These are phyloP conservation scores for Cecidostiba fungosa DNA, from an alignment of 2,888 invertebrate species.

Conservation along the genomic window DNA sequence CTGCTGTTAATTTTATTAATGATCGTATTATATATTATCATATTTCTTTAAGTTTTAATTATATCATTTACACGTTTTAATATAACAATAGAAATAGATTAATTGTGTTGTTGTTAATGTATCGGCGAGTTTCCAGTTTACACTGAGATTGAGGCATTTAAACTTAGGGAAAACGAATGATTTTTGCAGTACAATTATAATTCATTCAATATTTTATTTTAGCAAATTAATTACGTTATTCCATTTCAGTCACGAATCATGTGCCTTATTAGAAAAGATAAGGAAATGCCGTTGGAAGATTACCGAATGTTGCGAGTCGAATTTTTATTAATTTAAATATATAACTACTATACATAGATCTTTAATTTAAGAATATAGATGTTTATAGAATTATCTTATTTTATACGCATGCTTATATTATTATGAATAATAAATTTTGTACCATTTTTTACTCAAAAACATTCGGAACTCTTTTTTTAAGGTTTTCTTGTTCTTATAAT, in stretches of 20 bases:
- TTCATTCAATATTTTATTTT: constrained; percentile 41
- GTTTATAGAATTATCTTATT: not conserved
- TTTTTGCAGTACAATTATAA: constrained; percentile 35
- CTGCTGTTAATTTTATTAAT: constrained; percentile 48
- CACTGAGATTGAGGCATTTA: constrained; percentile 54
- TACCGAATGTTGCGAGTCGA: constrained; percentile 56
- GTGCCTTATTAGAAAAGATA: constrained; percentile 68
- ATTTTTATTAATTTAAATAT: constrained; percentile 32
- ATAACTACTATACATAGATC: not conserved
- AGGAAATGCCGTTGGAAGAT: constrained; percentile 61
- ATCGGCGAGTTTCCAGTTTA: constrained; percentile 45
- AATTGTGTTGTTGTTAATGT: constrained; percentile 25
- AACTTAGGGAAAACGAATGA: constrained; percentile 41
- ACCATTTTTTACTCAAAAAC: constrained; percentile 17
- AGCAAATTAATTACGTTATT: constrained; percentile 52
- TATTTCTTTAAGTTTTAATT: constrained; percentile 9
- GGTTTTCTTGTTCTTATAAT: constrained; percentile 61
- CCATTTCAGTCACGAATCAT: constrained; percentile 67
- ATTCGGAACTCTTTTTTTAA: constrained; percentile 60
- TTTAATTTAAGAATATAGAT: constrained; percentile 5
- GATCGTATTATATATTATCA: not conserved
- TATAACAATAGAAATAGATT: constrained; percentile 25
- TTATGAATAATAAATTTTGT: constrained; percentile 7
- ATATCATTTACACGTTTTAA: constrained; percentile 25
- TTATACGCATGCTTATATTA: not conserved